Base-by-base conservation (phyloP, 2,113 vertebrate genomes). In the Microcebus murinus region DNA sequence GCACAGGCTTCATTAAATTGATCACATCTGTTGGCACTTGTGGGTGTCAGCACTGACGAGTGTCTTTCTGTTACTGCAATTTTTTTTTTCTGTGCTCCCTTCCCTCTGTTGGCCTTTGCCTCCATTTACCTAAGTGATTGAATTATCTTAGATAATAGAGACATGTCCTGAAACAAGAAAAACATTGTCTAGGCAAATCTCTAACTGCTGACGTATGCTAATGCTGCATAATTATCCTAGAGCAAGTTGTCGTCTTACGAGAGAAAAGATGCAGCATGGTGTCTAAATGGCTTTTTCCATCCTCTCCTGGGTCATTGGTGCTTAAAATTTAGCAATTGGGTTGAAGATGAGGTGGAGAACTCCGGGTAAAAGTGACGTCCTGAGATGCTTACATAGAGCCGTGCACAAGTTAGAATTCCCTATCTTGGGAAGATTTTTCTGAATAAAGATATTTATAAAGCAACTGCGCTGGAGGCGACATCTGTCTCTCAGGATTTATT, bases 21-120 rank as follows among this genome's bases (percentile, higher is more conserved):
- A 97, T 97, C 98, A 97, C 95, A 98, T 98, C 95, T 97, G 94
- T 96, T 98, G 98, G 97, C 97, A 82, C 96, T 93, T 97, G 94
- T 92, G 88, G 97, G 89, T 96, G 90, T 95, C 61, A 94, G 85
- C 73, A 27, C 83, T 96, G 95, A 96, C 92, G 95, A 79, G 96
- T 70, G 81, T 92, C 92, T 97, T 92, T 96, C 93, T 95, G 83
- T 81, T 36, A 17, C 1, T 50, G 55, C 74, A 25, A 77, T 55
- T 71, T 45, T 65, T 8, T 9, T 18, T 0, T 8, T 14, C 87
- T 6, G 1, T 11, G 20, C 50, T 88, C 11, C 55, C 55, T 65
- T 63, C 42, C 59, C 83, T n/a, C 23, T 9, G 13, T 83, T 52
- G 74, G 68, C 73, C 36, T 95, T 92, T 95, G 63, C 89, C 73